Conservation (phyloP, 2,113 vertebrate species). For the Thamnophis sirtalis region DNA sequence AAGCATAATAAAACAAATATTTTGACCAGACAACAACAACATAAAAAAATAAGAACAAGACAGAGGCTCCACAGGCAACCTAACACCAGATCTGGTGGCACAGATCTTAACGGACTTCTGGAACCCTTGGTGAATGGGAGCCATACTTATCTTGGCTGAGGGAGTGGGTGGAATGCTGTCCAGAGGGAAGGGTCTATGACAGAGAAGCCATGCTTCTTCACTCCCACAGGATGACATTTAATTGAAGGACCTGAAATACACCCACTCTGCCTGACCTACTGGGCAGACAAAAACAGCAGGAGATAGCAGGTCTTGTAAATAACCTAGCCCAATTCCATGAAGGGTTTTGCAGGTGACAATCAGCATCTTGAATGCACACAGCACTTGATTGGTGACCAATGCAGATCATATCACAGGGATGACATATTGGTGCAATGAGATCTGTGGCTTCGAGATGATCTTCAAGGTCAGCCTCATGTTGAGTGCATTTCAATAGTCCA, state of each 20-base stretch:
- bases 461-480: not conserved
- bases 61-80: not conserved
- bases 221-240: not conserved
- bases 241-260: not conserved
- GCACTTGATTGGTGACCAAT: not conserved
- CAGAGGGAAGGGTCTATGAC: not conserved
- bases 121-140: not conserved
- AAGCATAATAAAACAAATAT: not conserved
- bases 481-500: not conserved
- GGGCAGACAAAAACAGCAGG: not conserved
- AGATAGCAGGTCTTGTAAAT: not conserved
- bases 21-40: not conserved
- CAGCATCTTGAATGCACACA: not conserved
- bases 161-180: not conserved
- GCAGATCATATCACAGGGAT: not conserved
- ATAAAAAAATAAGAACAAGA: not conserved
- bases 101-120: not conserved
- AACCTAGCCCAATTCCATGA: not conserved
- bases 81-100: not conserved
- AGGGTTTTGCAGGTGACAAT: not conserved
- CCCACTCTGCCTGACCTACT: not conserved
- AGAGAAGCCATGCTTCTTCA: not conserved
- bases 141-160: not conserved
- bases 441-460: not conserved
- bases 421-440: not conserved